These are phyloP conservation scores for Phenganax marumi DNA, from an alignment of 92 coral and sea anemone genomes.

Conservation along the genomic window DNA sequence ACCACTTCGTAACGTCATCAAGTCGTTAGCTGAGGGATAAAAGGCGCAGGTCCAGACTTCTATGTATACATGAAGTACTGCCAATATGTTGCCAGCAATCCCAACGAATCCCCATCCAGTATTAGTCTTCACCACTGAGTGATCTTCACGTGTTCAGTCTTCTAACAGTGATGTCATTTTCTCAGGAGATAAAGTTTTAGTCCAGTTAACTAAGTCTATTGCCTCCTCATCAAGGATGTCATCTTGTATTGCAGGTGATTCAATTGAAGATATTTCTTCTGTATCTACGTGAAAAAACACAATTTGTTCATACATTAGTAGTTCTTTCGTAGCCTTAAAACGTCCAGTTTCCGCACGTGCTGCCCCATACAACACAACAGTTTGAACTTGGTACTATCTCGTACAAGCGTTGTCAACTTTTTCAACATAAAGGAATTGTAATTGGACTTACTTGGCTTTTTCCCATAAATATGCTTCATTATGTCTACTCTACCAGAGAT, in stretches of 20 bases:
- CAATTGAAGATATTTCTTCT: background rate
- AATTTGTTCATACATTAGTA: background rate
- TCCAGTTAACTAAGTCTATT: constrained; percentile 35
- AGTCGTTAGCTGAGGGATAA: no score
- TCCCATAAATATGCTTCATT: constrained; percentile 76
- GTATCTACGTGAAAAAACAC: background rate
- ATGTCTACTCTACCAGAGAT: constrained; percentile 64
- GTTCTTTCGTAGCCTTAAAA: no score
- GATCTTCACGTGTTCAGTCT: no score
- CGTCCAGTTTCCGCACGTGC: background rate
- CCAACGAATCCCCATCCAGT: no score
- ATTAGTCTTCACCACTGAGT: no score
- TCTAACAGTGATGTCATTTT: background rate
- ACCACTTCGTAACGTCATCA: no score
- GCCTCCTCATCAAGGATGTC: constrained; percentile 30
- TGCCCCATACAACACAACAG: background rate
- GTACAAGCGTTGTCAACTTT: background rate
- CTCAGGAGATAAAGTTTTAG: constrained; percentile 17
- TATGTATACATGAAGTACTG: no score
- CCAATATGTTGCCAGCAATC: no score
- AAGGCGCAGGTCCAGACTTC: no score
- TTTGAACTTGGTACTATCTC: background rate
- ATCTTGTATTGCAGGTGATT: background rate
- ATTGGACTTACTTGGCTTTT: constrained; percentile 49
- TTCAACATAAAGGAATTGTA: background rate